phyloP scores from a whole-genome alignment of 2,113 vertebrate species.

The Eretmochelys imbricata region DNA sequence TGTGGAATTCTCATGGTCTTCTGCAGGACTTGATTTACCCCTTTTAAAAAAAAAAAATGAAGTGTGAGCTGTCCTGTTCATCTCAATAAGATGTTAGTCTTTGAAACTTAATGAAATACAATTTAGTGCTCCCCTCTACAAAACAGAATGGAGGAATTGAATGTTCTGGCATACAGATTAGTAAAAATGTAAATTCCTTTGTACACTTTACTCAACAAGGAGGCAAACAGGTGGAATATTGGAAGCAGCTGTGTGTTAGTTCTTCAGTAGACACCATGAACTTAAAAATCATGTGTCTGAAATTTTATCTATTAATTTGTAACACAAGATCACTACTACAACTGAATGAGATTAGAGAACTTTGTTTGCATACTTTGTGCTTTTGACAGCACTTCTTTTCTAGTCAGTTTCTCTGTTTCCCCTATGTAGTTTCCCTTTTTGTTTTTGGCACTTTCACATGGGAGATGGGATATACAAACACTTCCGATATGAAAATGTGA shows the following conservation, averaged over 20 bases:
- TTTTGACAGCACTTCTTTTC: not conserved
- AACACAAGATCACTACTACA: not conserved
- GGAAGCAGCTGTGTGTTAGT: not conserved
- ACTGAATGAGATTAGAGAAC: not conserved
- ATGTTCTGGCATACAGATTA: not conserved
- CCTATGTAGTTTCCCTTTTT: not conserved
- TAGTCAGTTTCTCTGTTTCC: not conserved
- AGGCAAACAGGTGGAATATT: not conserved
- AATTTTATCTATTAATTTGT: not conserved
- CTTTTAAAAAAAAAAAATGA: not conserved
- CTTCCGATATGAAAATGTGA: not conserved
- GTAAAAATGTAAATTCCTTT: not conserved
- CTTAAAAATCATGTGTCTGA: not conserved
- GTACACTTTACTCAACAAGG: not conserved
- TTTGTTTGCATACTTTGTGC: not conserved
- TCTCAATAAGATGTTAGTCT: not conserved
- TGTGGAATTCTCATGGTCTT: not conserved
- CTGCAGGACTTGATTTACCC: not conserved
- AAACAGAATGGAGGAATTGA: not conserved
- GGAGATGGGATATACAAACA: rapidly evolving
- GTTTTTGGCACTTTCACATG: not conserved
- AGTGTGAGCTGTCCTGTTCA: not conserved
- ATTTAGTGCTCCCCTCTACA: not conserved
- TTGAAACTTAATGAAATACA: not conserved
- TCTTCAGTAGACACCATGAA: not conserved